Base-by-base conservation (phyloP, 2,797 vertebrate species). In the Halcyon chelicuti region DNA sequence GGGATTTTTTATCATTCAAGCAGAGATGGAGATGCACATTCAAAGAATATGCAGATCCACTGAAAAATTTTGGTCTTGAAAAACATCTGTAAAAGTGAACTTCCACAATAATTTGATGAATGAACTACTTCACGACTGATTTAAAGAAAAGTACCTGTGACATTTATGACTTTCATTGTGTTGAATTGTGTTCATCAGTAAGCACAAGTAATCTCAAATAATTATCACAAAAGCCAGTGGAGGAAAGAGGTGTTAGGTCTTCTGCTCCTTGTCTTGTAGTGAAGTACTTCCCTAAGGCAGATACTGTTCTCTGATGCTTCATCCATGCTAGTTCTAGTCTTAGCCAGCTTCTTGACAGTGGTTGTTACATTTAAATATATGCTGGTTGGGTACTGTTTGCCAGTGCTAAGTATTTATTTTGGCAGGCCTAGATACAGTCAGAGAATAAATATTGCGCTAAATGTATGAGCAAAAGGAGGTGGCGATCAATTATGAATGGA, bases 331-430 rank as follows among this genome's bases (percentile, higher is more conserved):
- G 33, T 81, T 86, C 66, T 39, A 47, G 44, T 52, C 40, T 65
- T 84, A 1, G 1, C 14, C 29, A 65, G 22, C 37, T 33, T 75
- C 72, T 71, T 86, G 66, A 49, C 7, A 17, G 28, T 60, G 79
- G 52, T 74, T 77, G 9, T 76, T 79, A 35, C 6, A 3, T 88
- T 84, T 90, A 76, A 75, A 79, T 42, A 1, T 63, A 18, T 63
- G 42, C 46, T 76, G 62, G 20, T 49, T 61, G 46, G 52, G 49
- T 65, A 47, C 21, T 20, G 5, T 87, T 95, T 88, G 46, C 58
- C 35, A 68, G 29, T 40, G 39, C 9, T 68, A 68, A 77, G 76
- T 82, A 60, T 84, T 93, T 81, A 57, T 95, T 94, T 92, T 91
- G 62, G 19, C 52, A 92, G 29, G 14, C 37, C 15, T 72, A 49